Evolutionary conservation across 2,113 vertebrate species (phyloP).

Genomic region (Ginglymostoma cirratum): DNA sequence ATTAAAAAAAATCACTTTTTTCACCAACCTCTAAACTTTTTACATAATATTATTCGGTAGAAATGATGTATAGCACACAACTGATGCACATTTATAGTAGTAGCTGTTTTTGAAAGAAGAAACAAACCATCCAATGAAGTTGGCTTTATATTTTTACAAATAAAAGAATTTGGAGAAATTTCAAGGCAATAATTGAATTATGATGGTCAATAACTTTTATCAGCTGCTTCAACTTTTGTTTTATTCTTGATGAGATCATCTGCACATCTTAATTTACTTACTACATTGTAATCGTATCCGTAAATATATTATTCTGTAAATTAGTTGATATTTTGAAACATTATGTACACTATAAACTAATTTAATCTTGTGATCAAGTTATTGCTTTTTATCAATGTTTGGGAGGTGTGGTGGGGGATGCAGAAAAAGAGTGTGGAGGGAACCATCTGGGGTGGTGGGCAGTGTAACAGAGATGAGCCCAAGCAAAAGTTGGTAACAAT

Average conservation of each 20-base stretch:
- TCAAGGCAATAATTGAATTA: conserved; percentile 14
- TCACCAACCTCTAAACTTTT: background rate
- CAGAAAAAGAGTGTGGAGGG: background rate
- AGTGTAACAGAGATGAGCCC: background rate
- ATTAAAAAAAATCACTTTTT: background rate
- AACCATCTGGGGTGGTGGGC: background rate
- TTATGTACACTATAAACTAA: background rate
- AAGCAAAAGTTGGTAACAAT: background rate
- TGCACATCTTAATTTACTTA: background rate
- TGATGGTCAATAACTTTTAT: background rate
- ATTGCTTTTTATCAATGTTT: background rate
- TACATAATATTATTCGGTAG: background rate
- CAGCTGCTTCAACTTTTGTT: background rate
- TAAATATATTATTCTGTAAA: background rate
- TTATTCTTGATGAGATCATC: background rate
- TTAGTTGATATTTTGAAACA: conserved; percentile 14
- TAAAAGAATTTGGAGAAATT: background rate
- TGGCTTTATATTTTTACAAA: background rate
- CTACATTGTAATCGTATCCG: background rate
- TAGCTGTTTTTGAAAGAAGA: background rate
- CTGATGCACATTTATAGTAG: background rate
- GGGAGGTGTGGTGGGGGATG: background rate
- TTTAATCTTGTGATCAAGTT: background rate
- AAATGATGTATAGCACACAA: background rate
- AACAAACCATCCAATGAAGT: background rate